Evolutionary conservation across 2,888 invertebrate genomes (phyloP).

Genomic region (Rhopalosiphum nymphaeae): DNA sequence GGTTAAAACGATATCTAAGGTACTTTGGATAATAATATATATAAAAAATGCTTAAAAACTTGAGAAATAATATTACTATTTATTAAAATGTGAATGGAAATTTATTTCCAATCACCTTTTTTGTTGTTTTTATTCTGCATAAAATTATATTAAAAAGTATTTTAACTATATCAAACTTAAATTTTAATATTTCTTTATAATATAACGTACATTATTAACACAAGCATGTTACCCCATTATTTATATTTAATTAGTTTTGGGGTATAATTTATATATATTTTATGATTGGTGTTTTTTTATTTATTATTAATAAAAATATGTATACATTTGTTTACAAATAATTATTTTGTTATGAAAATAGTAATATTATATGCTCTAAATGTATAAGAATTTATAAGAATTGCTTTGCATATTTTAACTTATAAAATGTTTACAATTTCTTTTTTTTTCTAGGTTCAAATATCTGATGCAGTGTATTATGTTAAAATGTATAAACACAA

Average conservation of each 20-base stretch:
- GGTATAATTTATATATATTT: neutral
- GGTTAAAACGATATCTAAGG: neutral
- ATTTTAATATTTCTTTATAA: neutral
- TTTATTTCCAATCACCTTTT: neutral
- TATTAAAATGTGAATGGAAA: neutral
- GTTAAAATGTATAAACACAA: constrained; percentile 6
- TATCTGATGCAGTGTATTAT: neutral
- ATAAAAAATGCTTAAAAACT: neutral
- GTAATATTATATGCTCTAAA: neutral
- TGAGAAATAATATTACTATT: constrained; percentile 1
- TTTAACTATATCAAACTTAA: neutral
- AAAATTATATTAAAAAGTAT: neutral
- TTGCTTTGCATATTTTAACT: neutral
- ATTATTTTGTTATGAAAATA: constrained; percentile 23
- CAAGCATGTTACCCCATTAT: neutral
- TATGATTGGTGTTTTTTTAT: neutral
- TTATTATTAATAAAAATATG: neutral
- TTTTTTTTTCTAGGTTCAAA: constrained; percentile 50
- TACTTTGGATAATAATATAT: neutral
- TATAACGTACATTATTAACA: neutral
- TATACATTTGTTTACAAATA: neutral
- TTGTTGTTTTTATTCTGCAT: neutral
- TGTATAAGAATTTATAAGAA: neutral
- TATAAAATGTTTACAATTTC: neutral
- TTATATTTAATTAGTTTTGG: neutral